Evolutionary conservation across 2,797 vertebrate genomes (phyloP).

Genomic region (Lepus townsendii): DNA sequence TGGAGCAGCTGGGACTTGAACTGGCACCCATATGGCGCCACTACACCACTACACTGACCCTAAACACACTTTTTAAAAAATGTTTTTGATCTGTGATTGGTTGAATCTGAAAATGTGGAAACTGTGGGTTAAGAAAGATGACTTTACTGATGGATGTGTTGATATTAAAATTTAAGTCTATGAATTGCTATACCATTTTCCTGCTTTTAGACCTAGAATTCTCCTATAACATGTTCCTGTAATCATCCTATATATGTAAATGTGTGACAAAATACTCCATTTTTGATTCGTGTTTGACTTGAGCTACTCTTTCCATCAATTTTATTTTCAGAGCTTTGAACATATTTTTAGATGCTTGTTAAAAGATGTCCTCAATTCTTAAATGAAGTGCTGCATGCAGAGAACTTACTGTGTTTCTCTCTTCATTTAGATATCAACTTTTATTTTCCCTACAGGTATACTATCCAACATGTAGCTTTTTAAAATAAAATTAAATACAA

Average conservation of each 20-base stretch:
- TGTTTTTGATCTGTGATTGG: neutral
- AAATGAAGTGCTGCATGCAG: neutral
- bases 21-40: too few species aligned
- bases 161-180: neutral
- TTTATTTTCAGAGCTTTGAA: neutral
- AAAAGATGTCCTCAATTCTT: neutral
- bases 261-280: neutral
- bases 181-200: constrained; percentile 8
- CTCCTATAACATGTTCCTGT: neutral
- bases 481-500: constrained; percentile 48
- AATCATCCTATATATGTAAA: neutral
- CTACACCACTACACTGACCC: too few species aligned
- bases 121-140: neutral
- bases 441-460: constrained; percentile 33
- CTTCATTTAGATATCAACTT: constrained; percentile 8
- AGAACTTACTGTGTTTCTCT: neutral
- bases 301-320: neutral
- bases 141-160: neutral
- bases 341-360: neutral
- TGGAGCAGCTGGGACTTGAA: too few species aligned
- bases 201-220: neutral
- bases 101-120: neutral
- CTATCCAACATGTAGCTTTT: neutral
- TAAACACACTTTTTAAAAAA: too few species aligned
- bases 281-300: neutral